Evolutionary conservation across 1,140 invertebrate species (phyloP), one percentile per base, ranked within the genome.

Genomic region (Hycleus phaleratus): DNA sequence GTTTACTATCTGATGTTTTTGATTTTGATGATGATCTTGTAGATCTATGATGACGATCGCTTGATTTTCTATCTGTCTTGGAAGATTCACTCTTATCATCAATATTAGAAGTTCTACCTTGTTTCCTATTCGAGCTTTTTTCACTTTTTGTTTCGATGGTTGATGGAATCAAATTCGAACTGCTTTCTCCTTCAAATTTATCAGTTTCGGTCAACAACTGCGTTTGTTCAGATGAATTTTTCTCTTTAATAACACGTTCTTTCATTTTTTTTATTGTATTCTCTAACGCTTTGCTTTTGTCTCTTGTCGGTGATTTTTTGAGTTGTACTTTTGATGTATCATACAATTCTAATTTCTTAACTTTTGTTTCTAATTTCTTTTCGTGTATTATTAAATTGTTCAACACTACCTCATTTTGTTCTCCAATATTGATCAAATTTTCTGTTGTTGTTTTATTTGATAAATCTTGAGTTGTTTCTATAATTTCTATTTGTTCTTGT

Each of bases 241-340:
- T 43, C 24, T 40, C 42, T 26, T 52, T 43, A 10, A 44, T 11
- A 11, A 49, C 43, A 8, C 45, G 42, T 9, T 52, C 50, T 44
- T 52, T 52, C 39, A 52, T 43, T 52, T 52, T 52, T 12, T 52
- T 42, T 1, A 52, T 52, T 11, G 50, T 52, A 26, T 52, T 52
- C 45, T 52, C 50, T 52, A 52, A 43, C 3, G 40, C 8, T 43
- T 26, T 24, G 11, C 11, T 43, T 44, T 52, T 52, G 8, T n/a
- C 40, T 52, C 3, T 43, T 11, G 42, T 43, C 3, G 26, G 42
- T 38, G 49, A 12, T 40, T 51, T 51, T 32, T 32, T 32, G 4
- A 32, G 0, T 32, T 32, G 32, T 32, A 2, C 0, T 32, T 32
- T 32, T 32, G 32, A 2, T 32, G 7, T 5, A 32, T 32, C 7